A percentile compares a stretch with the other conserved stretches of the same genome.
These are phyloP conservation scores for Okamejei kenojei DNA, from an alignment of 2,797 vertebrate species.

Conservation along the genomic window DNA sequence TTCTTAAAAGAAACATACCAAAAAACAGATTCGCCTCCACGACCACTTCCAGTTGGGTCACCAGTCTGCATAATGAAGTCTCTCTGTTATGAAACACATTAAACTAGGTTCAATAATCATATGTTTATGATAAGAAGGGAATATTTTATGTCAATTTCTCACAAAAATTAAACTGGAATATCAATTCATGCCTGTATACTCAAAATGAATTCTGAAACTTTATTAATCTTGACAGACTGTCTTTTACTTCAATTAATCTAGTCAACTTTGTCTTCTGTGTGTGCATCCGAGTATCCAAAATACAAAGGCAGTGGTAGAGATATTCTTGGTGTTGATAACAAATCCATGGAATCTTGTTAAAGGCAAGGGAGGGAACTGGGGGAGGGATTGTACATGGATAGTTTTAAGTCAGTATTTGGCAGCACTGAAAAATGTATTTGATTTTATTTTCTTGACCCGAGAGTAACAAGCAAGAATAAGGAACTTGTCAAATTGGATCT, in stretches of 20 bases:
- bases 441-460: background rate
- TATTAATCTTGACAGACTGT: background rate
- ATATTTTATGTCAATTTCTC: background rate
- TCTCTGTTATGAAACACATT: conserved; percentile 60
- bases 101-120: conserved; percentile 20
- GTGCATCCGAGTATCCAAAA: background rate
- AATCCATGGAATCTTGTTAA: background rate
- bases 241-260: background rate
- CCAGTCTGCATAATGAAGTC: conserved; percentile 92
- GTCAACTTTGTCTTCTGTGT: background rate
- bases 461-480: background rate
- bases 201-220: background rate
- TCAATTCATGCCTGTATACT: background rate
- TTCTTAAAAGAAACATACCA: conserved; percentile 60
- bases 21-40: conserved; percentile 88
- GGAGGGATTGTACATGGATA: no score
- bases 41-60: conserved; percentile 84
- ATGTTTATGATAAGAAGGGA: background rate
- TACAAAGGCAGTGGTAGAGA: background rate
- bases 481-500: background rate
- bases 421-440: background rate
- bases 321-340: background rate
- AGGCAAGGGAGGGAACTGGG: background rate
- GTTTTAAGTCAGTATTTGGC: background rate
- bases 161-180: background rate